A percentile compares a stretch with the other conserved stretches of the same genome.
Conservation (phyloP, 2,113 vertebrate genomes). For the Melanerpes formicivorus region DNA sequence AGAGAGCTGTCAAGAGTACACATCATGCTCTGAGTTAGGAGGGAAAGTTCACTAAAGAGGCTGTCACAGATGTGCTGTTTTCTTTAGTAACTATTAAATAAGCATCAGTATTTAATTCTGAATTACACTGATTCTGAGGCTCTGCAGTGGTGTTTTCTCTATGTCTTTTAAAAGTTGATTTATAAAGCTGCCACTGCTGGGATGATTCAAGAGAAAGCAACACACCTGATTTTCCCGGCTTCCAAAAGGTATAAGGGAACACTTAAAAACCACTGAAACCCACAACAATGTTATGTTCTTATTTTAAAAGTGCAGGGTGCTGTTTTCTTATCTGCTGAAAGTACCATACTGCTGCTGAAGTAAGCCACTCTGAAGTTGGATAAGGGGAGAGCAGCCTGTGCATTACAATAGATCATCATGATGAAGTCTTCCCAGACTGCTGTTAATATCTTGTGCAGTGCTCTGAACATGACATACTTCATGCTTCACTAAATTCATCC, state of each 20-base stretch:
- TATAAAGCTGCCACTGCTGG: background rate
- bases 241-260: background rate
- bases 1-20: background rate
- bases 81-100: background rate
- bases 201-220: background rate
- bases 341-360: background rate
- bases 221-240: background rate
- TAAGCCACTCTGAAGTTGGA: background rate
- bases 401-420: conserved; percentile 12
- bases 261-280: background rate
- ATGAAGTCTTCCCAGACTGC: background rate
- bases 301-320: background rate
- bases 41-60: background rate
- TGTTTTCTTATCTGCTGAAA: background rate
- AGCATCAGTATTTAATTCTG: background rate
- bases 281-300: background rate
- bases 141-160: background rate
- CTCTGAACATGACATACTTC: background rate
- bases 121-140: background rate
- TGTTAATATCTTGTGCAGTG: conserved; percentile 20
- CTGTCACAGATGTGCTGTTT: background rate
- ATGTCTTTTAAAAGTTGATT: background rate
- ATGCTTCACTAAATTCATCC: conserved; percentile 4
- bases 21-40: background rate
- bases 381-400: background rate